Evolutionary conservation across 2,113 vertebrate species (phyloP).

Genomic region (Toxostoma redivivum): DNA sequence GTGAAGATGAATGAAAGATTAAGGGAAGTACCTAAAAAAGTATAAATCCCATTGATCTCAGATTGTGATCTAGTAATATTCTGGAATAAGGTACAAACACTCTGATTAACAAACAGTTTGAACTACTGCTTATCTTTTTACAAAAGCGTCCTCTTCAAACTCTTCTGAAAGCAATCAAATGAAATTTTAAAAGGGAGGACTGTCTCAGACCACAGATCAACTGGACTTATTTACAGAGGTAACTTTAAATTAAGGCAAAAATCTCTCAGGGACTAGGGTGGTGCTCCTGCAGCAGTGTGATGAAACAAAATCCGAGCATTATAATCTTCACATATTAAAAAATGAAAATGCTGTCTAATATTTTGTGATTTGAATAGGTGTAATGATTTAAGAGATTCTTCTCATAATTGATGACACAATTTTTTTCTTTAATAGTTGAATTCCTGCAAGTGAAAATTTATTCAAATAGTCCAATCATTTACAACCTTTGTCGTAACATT

Average conservation of each 20-base stretch:
- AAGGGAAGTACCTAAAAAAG: not conserved
- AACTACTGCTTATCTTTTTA: not conserved
- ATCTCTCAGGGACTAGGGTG: not conserved
- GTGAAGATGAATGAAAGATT: not conserved
- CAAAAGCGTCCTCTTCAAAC: not conserved
- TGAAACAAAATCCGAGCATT: not conserved
- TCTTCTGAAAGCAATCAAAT: not conserved
- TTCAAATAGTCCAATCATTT: not conserved
- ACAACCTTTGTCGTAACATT: not conserved
- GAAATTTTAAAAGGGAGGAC: not conserved
- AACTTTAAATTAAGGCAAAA: not conserved
- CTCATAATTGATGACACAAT: not conserved
- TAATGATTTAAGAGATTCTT: not conserved
- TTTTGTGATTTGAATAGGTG: not conserved
- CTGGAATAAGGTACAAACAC: not conserved
- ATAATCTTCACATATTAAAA: not conserved
- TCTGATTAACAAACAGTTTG: not conserved
- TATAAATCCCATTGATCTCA: not conserved
- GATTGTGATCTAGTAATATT: not conserved
- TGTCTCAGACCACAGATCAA: not conserved
- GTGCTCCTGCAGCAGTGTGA: not conserved
- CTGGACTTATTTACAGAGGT: not conserved
- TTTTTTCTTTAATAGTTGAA: not conserved
- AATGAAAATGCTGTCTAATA: not conserved
- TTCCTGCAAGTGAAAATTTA: not conserved